A percentile compares a stretch with the other conserved stretches of the same genome.
Conservation (phyloP, 1,140 invertebrate genomes). For the Ericerus pela region DNA sequence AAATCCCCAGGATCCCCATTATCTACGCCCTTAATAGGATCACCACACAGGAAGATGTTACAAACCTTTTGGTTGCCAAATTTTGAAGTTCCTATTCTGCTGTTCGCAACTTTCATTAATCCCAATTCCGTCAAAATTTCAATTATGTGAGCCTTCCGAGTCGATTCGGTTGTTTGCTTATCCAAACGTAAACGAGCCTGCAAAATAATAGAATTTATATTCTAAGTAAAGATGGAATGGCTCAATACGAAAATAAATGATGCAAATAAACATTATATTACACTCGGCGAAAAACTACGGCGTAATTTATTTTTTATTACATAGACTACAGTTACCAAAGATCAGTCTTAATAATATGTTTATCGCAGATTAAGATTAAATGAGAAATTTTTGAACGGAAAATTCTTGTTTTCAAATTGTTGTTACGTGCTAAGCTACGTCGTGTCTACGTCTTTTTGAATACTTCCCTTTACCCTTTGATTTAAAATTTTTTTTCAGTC, state of each 20-base stretch:
- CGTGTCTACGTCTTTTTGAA: too few relatives aligned
- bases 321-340: neutral
- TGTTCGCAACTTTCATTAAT: neutral
- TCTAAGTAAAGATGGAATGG: constrained; percentile 2
- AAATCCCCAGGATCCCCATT: too few relatives aligned
- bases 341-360: neutral
- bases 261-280: neutral
- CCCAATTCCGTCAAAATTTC: neutral
- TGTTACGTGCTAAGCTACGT: too few relatives aligned
- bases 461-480: too few relatives aligned
- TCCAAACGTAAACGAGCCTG: neutral
- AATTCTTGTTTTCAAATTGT: too few relatives aligned
- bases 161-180: neutral
- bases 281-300: neutral
- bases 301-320: neutral
- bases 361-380: neutral
- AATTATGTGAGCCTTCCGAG: neutral
- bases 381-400: neutral
- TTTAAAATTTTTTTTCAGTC: too few relatives aligned
- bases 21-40: too few relatives aligned
- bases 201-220: neutral
- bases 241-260: neutral
- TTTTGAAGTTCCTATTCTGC: neutral
- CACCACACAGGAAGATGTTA: too few relatives aligned
- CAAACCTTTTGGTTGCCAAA: neutral